Evolutionary conservation across 2,888 invertebrate genomes (phyloP), one percentile per base, ranked within the genome.

Genomic region (Bembecia ichneumoniformis): DNA sequence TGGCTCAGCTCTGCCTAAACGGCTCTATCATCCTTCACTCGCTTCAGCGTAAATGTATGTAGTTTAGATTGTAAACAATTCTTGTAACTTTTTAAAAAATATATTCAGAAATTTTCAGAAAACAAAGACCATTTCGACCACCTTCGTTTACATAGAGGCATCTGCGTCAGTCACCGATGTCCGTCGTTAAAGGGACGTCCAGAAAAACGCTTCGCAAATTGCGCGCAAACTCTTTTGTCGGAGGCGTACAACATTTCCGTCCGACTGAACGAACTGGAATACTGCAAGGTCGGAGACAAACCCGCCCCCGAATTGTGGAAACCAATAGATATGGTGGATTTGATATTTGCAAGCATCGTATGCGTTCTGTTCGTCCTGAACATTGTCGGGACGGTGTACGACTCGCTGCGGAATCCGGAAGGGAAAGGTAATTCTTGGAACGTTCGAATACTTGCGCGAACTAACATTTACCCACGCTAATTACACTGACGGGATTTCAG

Each of bases 81-180:
- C 28, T 28, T 28, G 7, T 7, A 28, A 28, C 20, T 28, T 28
- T 28, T 28, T 28, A 28, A 28, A 28, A 28, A 28, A 7, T 28
- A 28, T 28, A 28, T 14, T 15, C 61, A 82, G 81, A 73, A 74
- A 51, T 74, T 76, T 52, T 75, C 79, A 0, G 52, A 56, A 1
- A 64, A 71, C 46, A 60, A 55, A 0, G 58, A 61, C 45, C 60
- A 77, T 58, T 82, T 76, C 64, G 71, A 81, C 60, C 77, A 73
- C 51, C 75, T 72, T 11, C 59, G 64, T 3, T 55, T 82, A 1
- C 78, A 81, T 56, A 77, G 82, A 13, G 81, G 81, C 3, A 77
- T 78, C 66, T 82, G 81, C 65, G 68, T 81, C 35, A 74, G 72
- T 52, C 56, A 70, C 11, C 72, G 78, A 17, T 80, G 82, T 51